Base-by-base conservation (phyloP, 2,888 invertebrate genomes). In the Spilosoma lubricipeda region DNA sequence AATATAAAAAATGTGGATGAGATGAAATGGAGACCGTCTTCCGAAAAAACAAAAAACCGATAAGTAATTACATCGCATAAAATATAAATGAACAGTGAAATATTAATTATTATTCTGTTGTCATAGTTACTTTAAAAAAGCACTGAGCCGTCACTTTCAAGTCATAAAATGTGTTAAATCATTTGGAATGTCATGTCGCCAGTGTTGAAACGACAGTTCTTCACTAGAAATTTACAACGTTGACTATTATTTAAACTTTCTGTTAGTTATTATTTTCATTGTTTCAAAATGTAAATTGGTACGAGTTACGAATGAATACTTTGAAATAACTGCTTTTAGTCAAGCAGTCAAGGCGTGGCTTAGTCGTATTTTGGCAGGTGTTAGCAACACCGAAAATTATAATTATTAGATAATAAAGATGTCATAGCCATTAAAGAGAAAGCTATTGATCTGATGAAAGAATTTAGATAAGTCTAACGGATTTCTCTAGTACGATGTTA, bases 401-500 rank as follows among this genome's bases (percentile, higher is more conserved):
- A 15, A 73, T 74, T 83, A 78, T 85, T 83, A 86, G 85, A 82
- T 85, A 85, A 86, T 85, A 86, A 82, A 83, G 82, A 81, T 82
- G 80, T 83, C 70, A 75, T 84, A 84, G 27, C 87, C 84, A 88
- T 84, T 84, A 80, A 79, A 82, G 89, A 90, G 92, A 92, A 92
- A 92, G 90, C 88, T 86, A 79, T 83, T 83, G 80, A 83, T 78
- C 84, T 85, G 85, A 82, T 86, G 88, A 84, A 88, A 82, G 86
- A 85, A 85, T 86, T 82, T 81, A 79, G 83, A 82, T 75, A 83
- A 83, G 85, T 86, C 85, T 90, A 90, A 89, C 91, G 88, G 91
- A 89, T 92, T 92, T 91, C 92, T 88, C 91, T 89, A 80, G 88
- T 88, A 87, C 83, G 78, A 83, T 80, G 77, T 81, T 85, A 85